These are phyloP conservation scores for Dusona sp. DNA, from an alignment of 2,888 invertebrate genomes.

Conservation along the genomic window DNA sequence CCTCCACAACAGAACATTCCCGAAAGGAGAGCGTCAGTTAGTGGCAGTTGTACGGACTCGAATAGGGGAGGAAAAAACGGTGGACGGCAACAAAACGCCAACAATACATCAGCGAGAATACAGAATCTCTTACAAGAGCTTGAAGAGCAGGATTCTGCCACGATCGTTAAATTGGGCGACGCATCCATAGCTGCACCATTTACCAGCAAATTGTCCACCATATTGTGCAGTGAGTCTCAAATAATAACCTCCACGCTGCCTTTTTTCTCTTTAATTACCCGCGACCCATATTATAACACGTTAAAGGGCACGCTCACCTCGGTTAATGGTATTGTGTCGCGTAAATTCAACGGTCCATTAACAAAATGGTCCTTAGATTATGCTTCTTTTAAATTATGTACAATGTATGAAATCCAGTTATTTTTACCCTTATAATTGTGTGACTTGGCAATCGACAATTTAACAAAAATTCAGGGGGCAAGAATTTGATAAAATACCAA, in stretches of 20 bases:
- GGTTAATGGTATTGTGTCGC: too few relatives aligned
- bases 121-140: constrained; percentile 93
- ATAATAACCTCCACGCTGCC: background rate
- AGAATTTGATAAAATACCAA: too few relatives aligned
- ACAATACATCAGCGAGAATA: constrained; percentile 85
- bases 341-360: too few relatives aligned
- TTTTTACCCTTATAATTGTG: too few relatives aligned
- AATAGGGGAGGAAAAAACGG: constrained; percentile 74
- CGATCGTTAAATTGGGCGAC: constrained; percentile 98
- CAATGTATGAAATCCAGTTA: too few relatives aligned
- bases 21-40: constrained; percentile 73
- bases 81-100: constrained; percentile 75
- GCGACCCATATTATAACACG: too few relatives aligned
- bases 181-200: constrained; percentile 99
- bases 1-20: constrained; percentile 88
- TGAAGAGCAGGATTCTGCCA: constrained; percentile 94
- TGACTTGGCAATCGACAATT: too few relatives aligned
- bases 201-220: constrained; percentile 98
- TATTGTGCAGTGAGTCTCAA: constrained; percentile 93
- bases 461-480: too few relatives aligned
- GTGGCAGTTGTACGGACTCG: constrained; percentile 52
- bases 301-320: too few relatives aligned
- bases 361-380: too few relatives aligned
- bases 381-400: too few relatives aligned
- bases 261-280: background rate